Base-by-base conservation (phyloP, 2,888 invertebrate species). In the Phyllotreta striolata region DNA sequence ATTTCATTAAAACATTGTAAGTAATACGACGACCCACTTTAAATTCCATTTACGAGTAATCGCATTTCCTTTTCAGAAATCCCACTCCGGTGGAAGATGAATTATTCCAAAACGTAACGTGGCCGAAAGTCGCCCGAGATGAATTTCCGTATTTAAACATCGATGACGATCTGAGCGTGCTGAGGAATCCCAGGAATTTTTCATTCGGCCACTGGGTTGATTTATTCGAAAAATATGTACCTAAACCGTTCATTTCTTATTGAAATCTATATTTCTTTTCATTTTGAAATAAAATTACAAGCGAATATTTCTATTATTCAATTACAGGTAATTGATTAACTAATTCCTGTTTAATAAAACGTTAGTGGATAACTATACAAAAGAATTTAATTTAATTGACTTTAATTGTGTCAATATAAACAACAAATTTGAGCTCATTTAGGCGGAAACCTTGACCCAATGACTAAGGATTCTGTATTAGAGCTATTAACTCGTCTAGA, bases 71-170 rank as follows among this genome's bases (percentile, higher is more conserved):
- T 60, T 51, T 14, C 13, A 66, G 63, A 38, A 49, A 64, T 35
- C 51, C 55, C 14, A 66, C 41, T 47, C 61, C 62, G 9, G 35
- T 12, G 7, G 37, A 41, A 14, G 47, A 54, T 12, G 41, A 43
- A 34, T 34, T 68, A 14, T 64, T 66, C 41, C 49, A 63, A 55
- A 66, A 72, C 44, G 51, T 72, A 6, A 58, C 37, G 12, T 71
- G 72, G 71, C 64, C 70, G 7, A 51, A 39, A 12, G 57, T 71
- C 0, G 40, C 35, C 9, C 55, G 51, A 44, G 35, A 64, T 3
- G 35, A 67, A 55, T 66, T 66, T 12, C 58, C 61, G 7, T 74
- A 70, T 61, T 62, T 76, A 24, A 67, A 73, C 24, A 74, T 76
- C 34, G 68, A 67, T 7, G 58, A 63, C 9, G 52, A 72, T 58